These are phyloP conservation scores for Nasonia oneida DNA, from an alignment of 2,888 invertebrate species.

Conservation along the genomic window DNA sequence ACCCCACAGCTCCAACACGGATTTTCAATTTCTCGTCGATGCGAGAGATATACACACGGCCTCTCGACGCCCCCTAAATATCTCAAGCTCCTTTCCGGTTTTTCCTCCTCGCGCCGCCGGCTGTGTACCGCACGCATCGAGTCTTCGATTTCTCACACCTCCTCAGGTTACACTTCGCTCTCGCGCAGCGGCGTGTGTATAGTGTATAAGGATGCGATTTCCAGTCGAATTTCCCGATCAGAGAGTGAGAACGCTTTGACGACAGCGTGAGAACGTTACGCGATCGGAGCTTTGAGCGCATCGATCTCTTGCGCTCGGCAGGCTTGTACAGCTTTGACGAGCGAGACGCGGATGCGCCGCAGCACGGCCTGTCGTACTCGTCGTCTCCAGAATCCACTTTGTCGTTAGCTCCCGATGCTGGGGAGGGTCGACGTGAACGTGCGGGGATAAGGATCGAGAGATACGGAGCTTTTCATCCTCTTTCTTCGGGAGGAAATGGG, in stretches of 20 bases:
- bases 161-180: conserved; percentile 31
- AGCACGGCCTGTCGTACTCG: not conserved
- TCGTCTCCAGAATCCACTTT: conserved; percentile 42
- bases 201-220: conserved; percentile 40
- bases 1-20: conserved; percentile 4
- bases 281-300: conserved; percentile 43
- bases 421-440: not conserved
- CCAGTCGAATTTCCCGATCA: conserved; percentile 53
- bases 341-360: not conserved
- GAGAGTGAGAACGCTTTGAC: conserved; percentile 12
- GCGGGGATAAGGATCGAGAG: not conserved
- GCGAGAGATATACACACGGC: not conserved
- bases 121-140: not conserved
- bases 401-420: conserved; percentile 12
- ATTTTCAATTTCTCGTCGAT: conserved; percentile 26
- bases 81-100: conserved; percentile 12
- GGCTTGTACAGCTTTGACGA: conserved; percentile 21
- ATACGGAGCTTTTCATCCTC: not conserved
- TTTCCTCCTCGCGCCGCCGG: not conserved
- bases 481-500: not conserved
- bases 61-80: conserved; percentile 2
- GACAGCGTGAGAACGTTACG: not conserved
- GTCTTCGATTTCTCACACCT: conserved; percentile 41
- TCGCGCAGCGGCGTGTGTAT: not conserved
- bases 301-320: conserved; percentile 21